Evolutionary conservation across 1,140 invertebrate genomes (phyloP).

Genomic region (Anastatus disparis): DNA sequence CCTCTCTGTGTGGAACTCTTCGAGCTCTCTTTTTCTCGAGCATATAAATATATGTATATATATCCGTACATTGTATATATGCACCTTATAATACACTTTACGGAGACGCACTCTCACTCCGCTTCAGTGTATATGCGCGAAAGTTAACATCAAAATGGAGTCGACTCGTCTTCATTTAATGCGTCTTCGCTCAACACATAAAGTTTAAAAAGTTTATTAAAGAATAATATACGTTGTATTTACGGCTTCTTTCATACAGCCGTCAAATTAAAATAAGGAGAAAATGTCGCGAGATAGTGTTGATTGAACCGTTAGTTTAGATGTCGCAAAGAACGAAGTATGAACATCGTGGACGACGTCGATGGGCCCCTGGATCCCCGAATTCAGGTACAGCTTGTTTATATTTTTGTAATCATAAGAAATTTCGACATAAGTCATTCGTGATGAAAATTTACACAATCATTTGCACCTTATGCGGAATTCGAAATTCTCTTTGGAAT

Average conservation of each 20-base stretch:
- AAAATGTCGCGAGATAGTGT: constrained; percentile 21
- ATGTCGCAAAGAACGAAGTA: constrained; percentile 56
- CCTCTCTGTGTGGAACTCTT: too few species aligned
- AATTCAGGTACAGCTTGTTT: constrained; percentile 56
- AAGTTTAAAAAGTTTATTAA: neutral
- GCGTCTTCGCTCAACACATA: constrained; percentile 24
- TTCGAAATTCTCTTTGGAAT: too few species aligned
- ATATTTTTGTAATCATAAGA: too few species aligned
- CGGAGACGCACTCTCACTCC: constrained; percentile 1
- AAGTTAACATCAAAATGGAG: constrained; percentile 46
- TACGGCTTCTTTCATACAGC: neutral
- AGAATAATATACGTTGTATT: neutral
- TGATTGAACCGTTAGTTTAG: constrained; percentile 50
- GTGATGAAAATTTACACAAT: neutral
- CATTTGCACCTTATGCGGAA: neutral
- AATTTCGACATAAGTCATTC: too few species aligned
- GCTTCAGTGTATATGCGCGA: neutral
- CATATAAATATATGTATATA: neutral
- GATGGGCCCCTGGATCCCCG: constrained; percentile 63
- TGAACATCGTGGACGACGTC: constrained; percentile 63
- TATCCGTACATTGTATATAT: neutral
- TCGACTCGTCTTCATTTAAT: constrained; percentile 42
- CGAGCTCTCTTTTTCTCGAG: neutral
- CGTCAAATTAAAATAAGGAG: too few species aligned
- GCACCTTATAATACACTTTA: neutral